These are phyloP conservation scores for Champsocephalus gunnari DNA, from an alignment of 2,797 vertebrate species.

Conservation along the genomic window DNA sequence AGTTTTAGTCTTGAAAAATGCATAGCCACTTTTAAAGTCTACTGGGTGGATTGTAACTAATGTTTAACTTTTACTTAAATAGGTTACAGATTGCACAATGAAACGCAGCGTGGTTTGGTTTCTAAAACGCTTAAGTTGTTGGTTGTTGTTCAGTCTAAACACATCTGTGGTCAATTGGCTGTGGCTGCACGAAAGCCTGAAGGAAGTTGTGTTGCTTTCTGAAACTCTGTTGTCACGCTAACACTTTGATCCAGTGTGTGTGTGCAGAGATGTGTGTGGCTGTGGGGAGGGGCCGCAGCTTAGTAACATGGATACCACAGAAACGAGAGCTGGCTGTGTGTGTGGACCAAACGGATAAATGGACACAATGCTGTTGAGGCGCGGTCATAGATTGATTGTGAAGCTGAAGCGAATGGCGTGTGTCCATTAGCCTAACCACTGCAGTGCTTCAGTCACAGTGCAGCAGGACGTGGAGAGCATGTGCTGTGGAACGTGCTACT, in stretches of 20 bases:
- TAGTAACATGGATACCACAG: constrained; percentile 39
- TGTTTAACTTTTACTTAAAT: constrained; percentile 15
- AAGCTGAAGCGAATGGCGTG: not conserved
- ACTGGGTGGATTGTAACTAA: not conserved
- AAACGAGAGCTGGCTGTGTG: constrained; percentile 1
- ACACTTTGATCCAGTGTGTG: constrained; percentile 19
- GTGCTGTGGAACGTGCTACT: not conserved
- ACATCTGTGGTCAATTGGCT: not conserved
- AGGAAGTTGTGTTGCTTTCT: constrained; percentile 46
- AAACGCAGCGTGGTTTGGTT: not conserved
- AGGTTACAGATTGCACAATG: constrained; percentile 1
- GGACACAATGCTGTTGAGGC: not conserved
- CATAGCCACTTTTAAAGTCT: not conserved
- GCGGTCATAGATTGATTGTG: not conserved
- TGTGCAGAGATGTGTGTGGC: constrained; percentile 7
- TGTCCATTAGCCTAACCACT: constrained; percentile 35
- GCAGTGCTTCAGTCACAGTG: constrained; percentile 54
- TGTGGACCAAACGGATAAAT: not conserved
- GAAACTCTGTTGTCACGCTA: constrained; percentile 50
- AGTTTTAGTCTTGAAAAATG: not conserved
- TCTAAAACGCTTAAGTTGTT: not conserved
- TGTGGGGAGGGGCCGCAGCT: constrained; percentile 45
- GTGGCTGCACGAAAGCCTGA: not conserved
- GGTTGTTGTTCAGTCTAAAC: constrained; percentile 7
- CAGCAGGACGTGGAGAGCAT: constrained; percentile 34